phyloP scores from a whole-genome alignment of 2,113 vertebrate species.

The Bambusicola thoracicus region DNA sequence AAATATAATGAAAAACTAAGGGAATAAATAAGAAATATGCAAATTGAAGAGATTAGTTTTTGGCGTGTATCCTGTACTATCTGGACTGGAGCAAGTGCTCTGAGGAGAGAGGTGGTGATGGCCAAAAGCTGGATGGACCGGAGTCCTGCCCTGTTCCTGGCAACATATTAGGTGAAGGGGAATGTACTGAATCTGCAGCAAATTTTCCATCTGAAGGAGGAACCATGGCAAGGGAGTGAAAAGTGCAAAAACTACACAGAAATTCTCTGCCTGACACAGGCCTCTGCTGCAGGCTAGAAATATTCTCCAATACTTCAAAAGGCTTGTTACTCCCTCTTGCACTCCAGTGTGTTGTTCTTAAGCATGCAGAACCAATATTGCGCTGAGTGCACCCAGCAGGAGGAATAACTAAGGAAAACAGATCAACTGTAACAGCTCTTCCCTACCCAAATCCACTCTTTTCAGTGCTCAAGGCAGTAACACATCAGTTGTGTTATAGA shows the following conservation, averaged over 20 bases:
- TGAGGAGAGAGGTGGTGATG: neutral
- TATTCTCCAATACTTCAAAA: neutral
- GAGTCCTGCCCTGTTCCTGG: neutral
- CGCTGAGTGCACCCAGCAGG: neutral
- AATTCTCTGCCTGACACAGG: neutral
- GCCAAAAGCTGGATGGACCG: neutral
- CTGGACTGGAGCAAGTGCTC: neutral
- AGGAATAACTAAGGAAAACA: neutral
- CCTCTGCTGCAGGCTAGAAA: neutral
- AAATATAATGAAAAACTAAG: neutral
- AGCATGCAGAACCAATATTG: neutral
- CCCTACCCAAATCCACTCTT: neutral
- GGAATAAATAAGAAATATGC: neutral
- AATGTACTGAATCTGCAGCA: neutral
- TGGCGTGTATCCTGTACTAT: neutral
- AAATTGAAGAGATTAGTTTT: neutral
- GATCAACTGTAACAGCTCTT: rapidly evolving
- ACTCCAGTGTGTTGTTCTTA: neutral
- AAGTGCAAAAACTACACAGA: neutral
- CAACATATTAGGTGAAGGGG: rapidly evolving
- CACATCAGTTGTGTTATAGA: neutral
- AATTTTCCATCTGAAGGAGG: neutral
- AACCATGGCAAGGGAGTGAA: neutral
- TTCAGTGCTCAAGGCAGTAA: neutral
- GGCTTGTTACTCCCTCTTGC: neutral